A percentile compares a stretch with the other conserved stretches of the same genome.
These are phyloP conservation scores for Drosophila suboccidentalis DNA, from an alignment of 2,888 invertebrate genomes.

Conservation along the genomic window DNA sequence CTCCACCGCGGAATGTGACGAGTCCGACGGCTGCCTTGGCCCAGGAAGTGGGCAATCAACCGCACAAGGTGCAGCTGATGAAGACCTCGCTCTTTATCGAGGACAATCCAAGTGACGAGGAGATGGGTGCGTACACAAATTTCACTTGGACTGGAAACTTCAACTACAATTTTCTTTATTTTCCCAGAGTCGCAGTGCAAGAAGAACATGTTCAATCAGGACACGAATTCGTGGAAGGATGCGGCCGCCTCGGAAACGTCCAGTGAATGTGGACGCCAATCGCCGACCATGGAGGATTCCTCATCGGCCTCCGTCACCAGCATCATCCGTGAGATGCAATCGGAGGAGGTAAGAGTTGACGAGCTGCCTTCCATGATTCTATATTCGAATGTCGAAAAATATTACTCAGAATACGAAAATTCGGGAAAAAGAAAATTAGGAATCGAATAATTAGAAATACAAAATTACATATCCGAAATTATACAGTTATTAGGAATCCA, in stretches of 20 bases:
- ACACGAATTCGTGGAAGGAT: slow-evolving; percentile 73
- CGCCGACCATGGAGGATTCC: slow-evolving; percentile 58
- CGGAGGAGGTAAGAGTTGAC: slow-evolving; percentile 58
- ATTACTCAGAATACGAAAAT: too few species aligned
- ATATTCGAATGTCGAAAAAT: too few species aligned
- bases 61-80: slow-evolving; percentile 92
- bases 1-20: slow-evolving; percentile 72
- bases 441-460: too few species aligned
- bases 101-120: slow-evolving; percentile 78
- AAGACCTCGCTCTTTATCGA: slow-evolving; percentile 90
- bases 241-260: slow-evolving; percentile 69
- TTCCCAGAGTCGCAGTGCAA: not conserved
- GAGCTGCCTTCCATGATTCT: too few species aligned
- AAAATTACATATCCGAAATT: too few species aligned
- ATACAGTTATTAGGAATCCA: too few species aligned
- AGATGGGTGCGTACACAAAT: slow-evolving; percentile 65
- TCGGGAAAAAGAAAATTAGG: too few species aligned
- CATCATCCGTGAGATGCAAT: slow-evolving; percentile 55
- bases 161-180: not conserved
- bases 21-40: slow-evolving; percentile 89
- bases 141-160: not conserved
- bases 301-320: slow-evolving; percentile 72
- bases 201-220: slow-evolving; percentile 52
- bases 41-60: slow-evolving; percentile 88
- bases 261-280: slow-evolving; percentile 71